Evolutionary conservation across 1,140 invertebrate genomes (phyloP), one percentile per base, ranked within the genome.

Genomic region (Cepaea nemoralis): DNA sequence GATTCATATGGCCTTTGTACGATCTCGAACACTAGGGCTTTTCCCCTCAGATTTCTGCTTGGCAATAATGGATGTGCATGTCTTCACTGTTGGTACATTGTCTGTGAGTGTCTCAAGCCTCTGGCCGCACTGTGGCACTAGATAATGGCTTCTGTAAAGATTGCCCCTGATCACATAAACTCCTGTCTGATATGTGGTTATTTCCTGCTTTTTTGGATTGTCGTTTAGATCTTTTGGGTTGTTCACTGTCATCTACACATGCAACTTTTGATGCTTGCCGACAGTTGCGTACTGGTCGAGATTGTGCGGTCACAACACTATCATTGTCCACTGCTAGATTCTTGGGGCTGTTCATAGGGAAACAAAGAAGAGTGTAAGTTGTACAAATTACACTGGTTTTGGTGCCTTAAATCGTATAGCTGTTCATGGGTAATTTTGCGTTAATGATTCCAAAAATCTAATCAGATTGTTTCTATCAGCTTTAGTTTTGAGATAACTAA

Each of bases 1-100:
- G 33, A 59, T 67, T 84, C 83, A 50, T 84, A 84, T 22, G n/a
- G 81, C 83, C 2, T 45, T 75, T 1, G 83, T 67, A 37, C 79
- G 77, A n/a, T 83, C 31, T 42, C 42, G 69, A 14, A 84, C 83
- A 42, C 3, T 70, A 19, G 45, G n/a, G 22, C 63, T 78, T 1
- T 70, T 59, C 24, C 42, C 45, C 31, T n/a, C 71, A 80, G 22
- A 40, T 37, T 39, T 75, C 31, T 27, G 22, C 0, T 27, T 27
- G n/a, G 35, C 0, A 45, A 67, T 33, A 79, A n/a, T 70, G 37
- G 40, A 66, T 27, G n/a, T 33, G 27, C 40, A 27, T 45, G 39
- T 31, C 39, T 45, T 39, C 31, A 59, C 8, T 31, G 35, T 63
- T 63, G 59, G 16, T 2, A 55, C 50, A 55, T 55, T 24, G n/a